Base-by-base conservation (phyloP, 2,113 vertebrate genomes). In the Colaptes auratus region DNA sequence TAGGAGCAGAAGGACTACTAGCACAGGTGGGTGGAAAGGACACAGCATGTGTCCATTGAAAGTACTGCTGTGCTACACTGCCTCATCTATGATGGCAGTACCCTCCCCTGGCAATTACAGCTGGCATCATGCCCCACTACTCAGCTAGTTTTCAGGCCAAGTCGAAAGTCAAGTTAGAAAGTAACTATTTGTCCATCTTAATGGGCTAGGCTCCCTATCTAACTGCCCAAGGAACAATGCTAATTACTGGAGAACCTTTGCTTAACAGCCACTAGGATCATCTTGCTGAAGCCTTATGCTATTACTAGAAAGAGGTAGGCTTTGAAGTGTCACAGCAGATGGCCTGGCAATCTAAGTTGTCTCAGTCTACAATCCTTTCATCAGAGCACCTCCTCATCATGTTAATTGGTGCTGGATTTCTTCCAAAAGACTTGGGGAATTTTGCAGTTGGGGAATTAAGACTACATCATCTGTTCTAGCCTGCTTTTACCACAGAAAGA, bases 301-400 rank as follows among this genome's bases (percentile, higher is more conserved):
- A n/a, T 19, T 70, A 18, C 60, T 83, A 74, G 36, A 74, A 96
- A 60, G 25, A 88, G 9, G 21, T 15, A 85, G 30, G 46, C 53
- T 89, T 78, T 78, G 42, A 83, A 89, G 21, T 18, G 33, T 53
- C 48, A 81, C 60, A 89, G 53, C 64, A 93, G 60, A 89, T 73
- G 53, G 53, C 56, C 65, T 28, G 48, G 28, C 31, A 71, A 86
- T 21, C 35, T n/a, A 65, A 80, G 17, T 10, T 82, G 39, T 30
- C 31, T 86, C 35, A 39, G 48, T 13, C 23, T 70, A 15, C 55
- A 73, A 82, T 79, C 17, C n/a, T 73, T 91, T 48, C 39, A 88
- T 30, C 30, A 88, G 27, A 82, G n/a, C 10, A 66, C 31, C 18
- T 69, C 31, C 27, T 30, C 15, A 0, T 63, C 46, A 46, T 21